Conservation (phyloP, 2,797 vertebrate species). For the Epinephelus awoara region DNA sequence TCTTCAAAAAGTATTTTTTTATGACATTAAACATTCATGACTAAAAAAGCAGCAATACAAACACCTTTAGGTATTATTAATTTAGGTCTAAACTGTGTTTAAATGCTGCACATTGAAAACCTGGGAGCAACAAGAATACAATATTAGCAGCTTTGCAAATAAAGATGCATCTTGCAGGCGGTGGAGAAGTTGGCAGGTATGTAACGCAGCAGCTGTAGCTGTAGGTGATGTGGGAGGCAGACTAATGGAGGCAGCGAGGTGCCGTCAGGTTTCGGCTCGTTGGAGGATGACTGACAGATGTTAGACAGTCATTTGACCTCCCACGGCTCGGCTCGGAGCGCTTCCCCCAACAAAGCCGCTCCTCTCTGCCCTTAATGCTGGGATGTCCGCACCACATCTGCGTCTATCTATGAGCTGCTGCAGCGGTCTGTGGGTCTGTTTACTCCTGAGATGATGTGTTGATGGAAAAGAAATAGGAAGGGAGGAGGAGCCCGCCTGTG, state of each 20-base stretch:
- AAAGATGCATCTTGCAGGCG: constrained; percentile 39
- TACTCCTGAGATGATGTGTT: constrained; percentile 46
- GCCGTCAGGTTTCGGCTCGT: constrained; percentile 54
- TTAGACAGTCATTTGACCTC: constrained; percentile 70
- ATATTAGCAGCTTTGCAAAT: constrained; percentile 15
- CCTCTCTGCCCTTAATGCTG: constrained; percentile 21
- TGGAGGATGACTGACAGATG: constrained; percentile 74
- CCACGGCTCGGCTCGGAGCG: constrained; percentile 28
- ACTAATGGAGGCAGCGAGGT: constrained; percentile 54
- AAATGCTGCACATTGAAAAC: not conserved
- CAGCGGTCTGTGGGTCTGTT: constrained; percentile 25
- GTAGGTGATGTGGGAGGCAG: constrained; percentile 61
- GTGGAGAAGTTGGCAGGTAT: constrained; percentile 49
- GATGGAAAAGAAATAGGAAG: constrained; percentile 20
- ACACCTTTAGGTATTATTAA: constrained; percentile 3
- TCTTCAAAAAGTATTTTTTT: not conserved
- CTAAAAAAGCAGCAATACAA: not conserved
- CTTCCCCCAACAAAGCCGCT: constrained; percentile 37
- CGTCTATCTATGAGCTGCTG: constrained; percentile 21
- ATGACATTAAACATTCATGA: not conserved
- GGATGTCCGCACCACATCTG: constrained; percentile 17
- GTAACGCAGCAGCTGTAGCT: constrained; percentile 44
- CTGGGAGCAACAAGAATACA: not conserved
- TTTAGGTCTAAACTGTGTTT: not conserved
- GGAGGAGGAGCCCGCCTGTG: constrained; percentile 33